phyloP scores from a whole-genome alignment of 2,113 vertebrate genomes.

The Paedocypris sp. region DNA sequence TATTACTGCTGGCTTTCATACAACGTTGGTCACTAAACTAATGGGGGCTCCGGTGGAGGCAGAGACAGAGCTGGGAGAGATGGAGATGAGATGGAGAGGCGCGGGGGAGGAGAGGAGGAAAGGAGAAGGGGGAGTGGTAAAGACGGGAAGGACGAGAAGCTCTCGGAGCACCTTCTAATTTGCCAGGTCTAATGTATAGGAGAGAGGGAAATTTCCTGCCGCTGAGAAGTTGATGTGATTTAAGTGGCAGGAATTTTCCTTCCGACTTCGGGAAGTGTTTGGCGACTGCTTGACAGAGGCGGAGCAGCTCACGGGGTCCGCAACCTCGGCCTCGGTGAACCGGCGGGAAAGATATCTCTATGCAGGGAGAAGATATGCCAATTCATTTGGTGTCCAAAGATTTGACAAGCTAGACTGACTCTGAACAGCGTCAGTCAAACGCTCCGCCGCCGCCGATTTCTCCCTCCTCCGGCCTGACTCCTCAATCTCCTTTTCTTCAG shows the following conservation, averaged over 20 bases:
- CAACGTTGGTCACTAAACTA: conserved; percentile 75
- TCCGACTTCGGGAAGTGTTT: background rate
- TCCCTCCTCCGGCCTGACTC: conserved; percentile 16
- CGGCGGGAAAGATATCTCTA: conserved; percentile 79
- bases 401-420: conserved; percentile 95
- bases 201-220: conserved; percentile 11
- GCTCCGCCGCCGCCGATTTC: conserved; percentile 60
- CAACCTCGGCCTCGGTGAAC: conserved; percentile 75
- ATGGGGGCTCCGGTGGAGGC: conserved; percentile 46
- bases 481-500: conserved; percentile 39
- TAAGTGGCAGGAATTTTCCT: conserved; percentile 21
- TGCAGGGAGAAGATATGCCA: conserved; percentile 78
- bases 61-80: conserved; percentile 38
- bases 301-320: conserved; percentile 39
- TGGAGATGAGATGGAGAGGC: conserved; percentile 28
- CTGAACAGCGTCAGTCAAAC: conserved; percentile 89
- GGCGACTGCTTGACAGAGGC: background rate
- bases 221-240: conserved; percentile 30
- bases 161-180: conserved; percentile 31
- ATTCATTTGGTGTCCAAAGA: conserved; percentile 84
- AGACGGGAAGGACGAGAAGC: conserved; percentile 19
- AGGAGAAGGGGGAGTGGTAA: conserved; percentile 13
- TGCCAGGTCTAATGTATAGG: conserved; percentile 23
- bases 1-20: conserved; percentile 41
- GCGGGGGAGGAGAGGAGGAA: conserved; percentile 14